Base-by-base conservation (phyloP, 2,888 invertebrate species). In the Lordiphosa fenestrarum region DNA sequence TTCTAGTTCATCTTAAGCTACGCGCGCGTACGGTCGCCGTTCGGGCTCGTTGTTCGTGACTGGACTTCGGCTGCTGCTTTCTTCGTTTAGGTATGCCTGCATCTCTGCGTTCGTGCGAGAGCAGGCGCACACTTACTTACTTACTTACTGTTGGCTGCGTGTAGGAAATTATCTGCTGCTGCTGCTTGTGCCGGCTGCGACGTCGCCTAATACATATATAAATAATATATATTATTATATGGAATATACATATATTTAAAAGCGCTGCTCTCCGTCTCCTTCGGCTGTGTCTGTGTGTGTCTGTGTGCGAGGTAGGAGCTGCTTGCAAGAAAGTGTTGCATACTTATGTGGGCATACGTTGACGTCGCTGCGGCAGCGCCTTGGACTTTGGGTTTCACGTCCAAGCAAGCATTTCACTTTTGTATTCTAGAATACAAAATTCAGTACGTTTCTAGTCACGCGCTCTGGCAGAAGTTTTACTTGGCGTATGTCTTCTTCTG, bases 1-100 rank as follows among this genome's bases (percentile, higher is more conserved):
- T 84, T 86, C 86, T 86, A 86, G 87, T 87, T 78, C 73, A 80
- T 87, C 87, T 86, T 86, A 86, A 84, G 85, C 85, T 73, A 73
- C 85, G 80, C 77, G 74, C 77, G 75, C 74, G 86, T 75, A 76
- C 85, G 82, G 73, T 76, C 66, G 49, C 66, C 73, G 75, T 74
- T 73, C 57, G 71, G 64, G 59, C 62, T 60, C 64, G 55, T 66
- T 62, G 50, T 46, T 64, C 44, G 55, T 65, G 39, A 10, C 37
- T 68, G 56, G 55, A 51, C 52, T 60, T 73, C 75, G 76, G 69
- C 66, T 63, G 23, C 39, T 23, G 39, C 49, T 51, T 80, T 85
- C 84, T 80, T 84, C 85, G 84, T 69, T 42, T 67, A 73, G 67
- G 77, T 78, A 68, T 60, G 53, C 64, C 66, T 64, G 55, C 56